Conservation (phyloP, 92 coral and sea anemone genomes). For the Virgularia gustaviana region DNA sequence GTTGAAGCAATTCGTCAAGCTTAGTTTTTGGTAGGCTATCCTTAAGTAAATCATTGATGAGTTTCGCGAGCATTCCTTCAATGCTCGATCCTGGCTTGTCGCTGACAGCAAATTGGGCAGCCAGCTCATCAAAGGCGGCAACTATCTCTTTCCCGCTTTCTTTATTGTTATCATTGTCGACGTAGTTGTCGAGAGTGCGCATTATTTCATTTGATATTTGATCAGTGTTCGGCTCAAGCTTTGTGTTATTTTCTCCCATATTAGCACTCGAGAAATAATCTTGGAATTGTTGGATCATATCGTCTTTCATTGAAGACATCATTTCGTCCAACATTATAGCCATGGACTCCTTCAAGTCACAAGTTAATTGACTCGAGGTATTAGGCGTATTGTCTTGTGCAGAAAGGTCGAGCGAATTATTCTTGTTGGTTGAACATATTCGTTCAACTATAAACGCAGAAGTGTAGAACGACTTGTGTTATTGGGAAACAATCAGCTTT, state of each 20-base stretch:
- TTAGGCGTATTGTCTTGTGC: neutral
- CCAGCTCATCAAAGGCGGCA: constrained; percentile 1
- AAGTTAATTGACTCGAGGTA: neutral
- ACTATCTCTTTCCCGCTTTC: neutral
- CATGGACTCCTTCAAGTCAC: neutral
- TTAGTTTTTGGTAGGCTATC: constrained; percentile 21
- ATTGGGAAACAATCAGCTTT: neutral
- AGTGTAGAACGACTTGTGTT: no score
- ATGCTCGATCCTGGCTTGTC: constrained; percentile 44
- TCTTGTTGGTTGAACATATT: no score
- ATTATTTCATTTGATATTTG: neutral
- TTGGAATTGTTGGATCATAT: neutral
- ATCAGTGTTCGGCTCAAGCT: neutral
- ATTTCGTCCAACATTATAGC: neutral
- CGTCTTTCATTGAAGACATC: constrained; percentile 14
- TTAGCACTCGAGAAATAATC: neutral
- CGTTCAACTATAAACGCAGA: no score
- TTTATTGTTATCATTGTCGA: neutral
- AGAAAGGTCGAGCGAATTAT: neutral
- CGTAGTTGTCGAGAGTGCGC: neutral
- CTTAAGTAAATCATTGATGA: constrained; percentile 19
- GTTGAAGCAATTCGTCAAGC: neutral
- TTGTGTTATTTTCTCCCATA: neutral
- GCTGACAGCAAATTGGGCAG: constrained; percentile 35
- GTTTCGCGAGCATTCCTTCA: constrained; percentile 32